Evolutionary conservation across 1,140 invertebrate species (phyloP).

Genomic region (Pantala flavescens): DNA sequence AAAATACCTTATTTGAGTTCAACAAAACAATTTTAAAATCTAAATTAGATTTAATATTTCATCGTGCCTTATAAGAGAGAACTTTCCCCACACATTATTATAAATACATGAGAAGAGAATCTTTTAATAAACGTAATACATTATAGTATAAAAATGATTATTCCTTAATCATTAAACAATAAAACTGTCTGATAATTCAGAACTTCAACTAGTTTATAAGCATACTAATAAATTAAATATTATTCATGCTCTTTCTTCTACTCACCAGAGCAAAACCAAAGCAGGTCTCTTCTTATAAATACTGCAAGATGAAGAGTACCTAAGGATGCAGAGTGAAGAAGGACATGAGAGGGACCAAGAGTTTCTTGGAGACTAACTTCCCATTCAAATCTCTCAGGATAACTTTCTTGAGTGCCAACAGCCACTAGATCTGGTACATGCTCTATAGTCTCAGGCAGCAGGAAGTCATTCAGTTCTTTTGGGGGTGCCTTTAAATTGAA

Average conservation of each 20-base stretch:
- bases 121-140: too few relatives aligned
- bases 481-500: slow-evolving; percentile 36
- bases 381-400: slow-evolving; percentile 75
- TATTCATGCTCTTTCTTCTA: neutral
- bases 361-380: slow-evolving; percentile 84
- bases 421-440: slow-evolving; percentile 83
- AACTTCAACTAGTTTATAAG: too few relatives aligned
- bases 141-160: too few relatives aligned
- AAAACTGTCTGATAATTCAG: too few relatives aligned
- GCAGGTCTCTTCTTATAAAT: slow-evolving; percentile 78
- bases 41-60: too few relatives aligned
- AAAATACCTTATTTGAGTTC: too few relatives aligned
- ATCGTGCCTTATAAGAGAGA: too few relatives aligned
- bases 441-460: slow-evolving; percentile 70
- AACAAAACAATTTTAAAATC: too few relatives aligned
- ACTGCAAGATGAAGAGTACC: slow-evolving; percentile 79
- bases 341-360: slow-evolving; percentile 77
- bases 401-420: slow-evolving; percentile 87
- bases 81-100: too few relatives aligned
- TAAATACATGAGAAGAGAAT: too few relatives aligned
- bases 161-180: too few relatives aligned
- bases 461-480: slow-evolving; percentile 69
- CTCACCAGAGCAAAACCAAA: slow-evolving; percentile 75
- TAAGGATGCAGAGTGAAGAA: slow-evolving; percentile 67
- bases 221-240: too few relatives aligned